Percentiles rank a stretch among this genome's conserved stretches.
phyloP scores from a whole-genome alignment of 2,113 vertebrate species.

The Sinocyclocheilus grahami region DNA sequence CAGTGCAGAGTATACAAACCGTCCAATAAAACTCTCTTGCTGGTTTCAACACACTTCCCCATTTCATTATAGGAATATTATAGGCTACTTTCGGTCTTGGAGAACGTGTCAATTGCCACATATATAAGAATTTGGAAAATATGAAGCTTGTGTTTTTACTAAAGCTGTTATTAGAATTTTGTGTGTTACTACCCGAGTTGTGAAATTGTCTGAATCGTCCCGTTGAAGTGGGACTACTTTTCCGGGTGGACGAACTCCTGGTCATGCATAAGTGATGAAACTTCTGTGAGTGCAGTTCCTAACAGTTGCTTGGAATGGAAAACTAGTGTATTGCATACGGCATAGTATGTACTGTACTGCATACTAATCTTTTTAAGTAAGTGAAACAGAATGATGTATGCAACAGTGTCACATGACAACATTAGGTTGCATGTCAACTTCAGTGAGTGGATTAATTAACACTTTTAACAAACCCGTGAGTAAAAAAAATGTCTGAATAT shows the following conservation, averaged over 20 bases:
- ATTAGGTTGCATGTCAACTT: background rate
- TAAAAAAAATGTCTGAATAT: background rate
- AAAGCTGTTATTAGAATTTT: background rate
- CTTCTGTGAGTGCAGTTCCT: constrained; percentile 5
- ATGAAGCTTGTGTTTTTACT: background rate
- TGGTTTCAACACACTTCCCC: constrained; percentile 14
- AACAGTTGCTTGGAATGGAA: constrained; percentile 5
- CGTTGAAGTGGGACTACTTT: constrained; percentile 2
- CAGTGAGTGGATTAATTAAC: background rate
- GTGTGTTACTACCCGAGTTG: background rate
- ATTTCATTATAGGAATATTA: constrained; percentile 4
- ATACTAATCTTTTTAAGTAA: background rate
- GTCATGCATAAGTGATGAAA: constrained; percentile 15
- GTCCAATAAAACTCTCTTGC: constrained; percentile 16
- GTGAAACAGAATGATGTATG: background rate
- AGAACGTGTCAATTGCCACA: background rate
- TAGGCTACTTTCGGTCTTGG: background rate
- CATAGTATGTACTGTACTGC: background rate
- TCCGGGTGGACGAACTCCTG: background rate
- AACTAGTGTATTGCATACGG: background rate
- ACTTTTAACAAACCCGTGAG: background rate
- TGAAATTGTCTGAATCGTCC: background rate
- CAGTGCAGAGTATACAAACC: background rate
- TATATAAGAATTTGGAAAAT: background rate
- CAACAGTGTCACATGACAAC: background rate